Conservation (phyloP, 2,797 vertebrate genomes). For the Coranthus polyacanthus region DNA sequence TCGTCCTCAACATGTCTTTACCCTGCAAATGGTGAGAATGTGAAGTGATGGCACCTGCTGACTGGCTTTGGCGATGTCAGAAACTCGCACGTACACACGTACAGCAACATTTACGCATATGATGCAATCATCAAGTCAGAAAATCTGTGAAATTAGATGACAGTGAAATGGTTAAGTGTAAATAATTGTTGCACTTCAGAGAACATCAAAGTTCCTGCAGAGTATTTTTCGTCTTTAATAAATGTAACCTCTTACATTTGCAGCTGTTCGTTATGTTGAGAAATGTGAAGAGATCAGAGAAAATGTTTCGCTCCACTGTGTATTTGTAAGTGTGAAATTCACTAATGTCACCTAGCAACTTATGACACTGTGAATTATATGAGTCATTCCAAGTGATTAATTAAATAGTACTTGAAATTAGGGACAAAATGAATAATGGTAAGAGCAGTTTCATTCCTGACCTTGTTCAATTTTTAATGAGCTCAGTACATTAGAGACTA, state of each 20-base stretch:
- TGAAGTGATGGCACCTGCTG: constrained; percentile 83
- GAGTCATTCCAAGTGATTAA: constrained; percentile 81
- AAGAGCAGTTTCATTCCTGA: constrained; percentile 85
- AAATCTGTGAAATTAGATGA: constrained; percentile 69
- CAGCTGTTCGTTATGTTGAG: constrained; percentile 2
- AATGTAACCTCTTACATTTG: neutral
- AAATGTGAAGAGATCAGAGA: constrained; percentile 10
- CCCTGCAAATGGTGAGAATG: constrained; percentile 73
- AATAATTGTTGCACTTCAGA: constrained; percentile 36
- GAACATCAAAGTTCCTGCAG: constrained; percentile 27
- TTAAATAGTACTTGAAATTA: constrained; percentile 84
- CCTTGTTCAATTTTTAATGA: constrained; percentile 89
- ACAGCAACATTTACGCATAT: constrained; percentile 59
- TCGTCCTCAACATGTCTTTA: constrained; percentile 72
- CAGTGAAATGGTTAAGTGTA: constrained; percentile 42
- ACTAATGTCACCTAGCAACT: constrained; percentile 65
- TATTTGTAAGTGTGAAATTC: constrained; percentile 54
- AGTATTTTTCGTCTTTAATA: constrained; percentile 11
- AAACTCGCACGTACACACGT: constrained; percentile 63
- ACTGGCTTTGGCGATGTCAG: constrained; percentile 71
- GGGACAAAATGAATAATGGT: constrained; percentile 86
- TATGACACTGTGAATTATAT: constrained; percentile 78
- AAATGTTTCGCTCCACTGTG: constrained; percentile 16
- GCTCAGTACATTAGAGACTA: constrained; percentile 75
- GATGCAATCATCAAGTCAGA: constrained; percentile 76